Evolutionary conservation across 2,888 invertebrate genomes (phyloP), one percentile per base, ranked within the genome.

Genomic region (Nephrotoma appendiculata): DNA sequence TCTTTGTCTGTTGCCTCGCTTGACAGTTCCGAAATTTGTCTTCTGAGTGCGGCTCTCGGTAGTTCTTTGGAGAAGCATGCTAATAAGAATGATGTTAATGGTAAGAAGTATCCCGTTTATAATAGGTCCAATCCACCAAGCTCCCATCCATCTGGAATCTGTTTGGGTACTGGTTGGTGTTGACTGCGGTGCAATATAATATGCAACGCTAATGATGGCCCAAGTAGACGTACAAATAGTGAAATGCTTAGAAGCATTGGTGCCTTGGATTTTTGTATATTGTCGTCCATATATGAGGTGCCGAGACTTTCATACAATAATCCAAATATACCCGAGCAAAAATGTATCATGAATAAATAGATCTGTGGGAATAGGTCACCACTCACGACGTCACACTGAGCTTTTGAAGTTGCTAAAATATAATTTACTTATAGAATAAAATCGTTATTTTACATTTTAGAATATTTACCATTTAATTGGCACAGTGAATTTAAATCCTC

Each of bases 91-190:
- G 92, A 89, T 12, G 93, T 93, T n/a, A 71, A 71, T 19, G 42
- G 42, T n/a, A 41, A 94, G 89, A 52, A 94, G 92, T 44, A 94
- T 92, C 0, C 94, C 95, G n/a, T 41, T 41, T n/a, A 41, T 11
- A 12, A 95, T 89, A 95, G 95, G 95, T 1, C 95, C 95, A 31
- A 95, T 91, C 95, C 95, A 95, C 95, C 95, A 95, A 6, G 95
- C 95, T 1, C 95, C 95, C 31, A 95, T 90, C 95, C 95, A 95
- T 88, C 94, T 92, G 1, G 95, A 94, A 90, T 95, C 94, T 83
- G 91, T 91, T 87, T 92, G 93, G 19, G 92, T 92, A 86, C 95
- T 93, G 0, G 93, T 93, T 6, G 94, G 94, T 5, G 93, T 93
- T 86, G 93, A 89, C 2, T 91, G 91, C 3, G 94, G 94, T 3